These are phyloP conservation scores for Bembecia ichneumoniformis DNA, from an alignment of 2,888 invertebrate species.

Conservation along the genomic window DNA sequence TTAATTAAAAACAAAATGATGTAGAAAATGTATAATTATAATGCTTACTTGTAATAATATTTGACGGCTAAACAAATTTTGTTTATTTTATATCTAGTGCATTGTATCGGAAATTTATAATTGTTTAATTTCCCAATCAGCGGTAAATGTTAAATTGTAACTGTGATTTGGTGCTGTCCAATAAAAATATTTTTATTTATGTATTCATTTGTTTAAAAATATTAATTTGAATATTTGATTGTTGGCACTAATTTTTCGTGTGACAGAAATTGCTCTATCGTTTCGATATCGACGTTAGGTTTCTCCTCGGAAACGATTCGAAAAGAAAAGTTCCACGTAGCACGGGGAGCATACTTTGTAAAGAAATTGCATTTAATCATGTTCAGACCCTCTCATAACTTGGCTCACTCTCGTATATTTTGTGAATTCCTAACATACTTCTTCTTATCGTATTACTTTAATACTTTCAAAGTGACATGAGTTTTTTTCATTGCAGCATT, in stretches of 20 bases:
- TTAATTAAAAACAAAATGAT: too few relatives aligned
- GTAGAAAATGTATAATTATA: too few relatives aligned
- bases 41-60: too few relatives aligned
- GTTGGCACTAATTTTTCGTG: constrained; percentile 1
- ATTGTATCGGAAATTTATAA: too few relatives aligned
- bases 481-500: neutral
- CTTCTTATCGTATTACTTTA: constrained; percentile 60
- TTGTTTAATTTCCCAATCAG: too few relatives aligned
- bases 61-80: too few relatives aligned
- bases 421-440: constrained; percentile 56
- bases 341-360: constrained; percentile 53
- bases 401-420: constrained; percentile 47
- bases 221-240: too few relatives aligned
- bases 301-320: constrained; percentile 21
- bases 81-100: too few relatives aligned
- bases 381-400: constrained; percentile 53
- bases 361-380: constrained; percentile 70
- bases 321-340: constrained; percentile 50
- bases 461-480: constrained; percentile 27
- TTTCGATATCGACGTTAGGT: constrained; percentile 29
- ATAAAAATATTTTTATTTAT: too few relatives aligned
- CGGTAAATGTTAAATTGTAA: too few relatives aligned
- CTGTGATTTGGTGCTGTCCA: too few relatives aligned
- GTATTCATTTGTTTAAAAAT: too few relatives aligned
- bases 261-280: constrained; percentile 18